Base-by-base conservation (phyloP, 2,888 invertebrate genomes). In the Dromius quadrimaculatus region DNA sequence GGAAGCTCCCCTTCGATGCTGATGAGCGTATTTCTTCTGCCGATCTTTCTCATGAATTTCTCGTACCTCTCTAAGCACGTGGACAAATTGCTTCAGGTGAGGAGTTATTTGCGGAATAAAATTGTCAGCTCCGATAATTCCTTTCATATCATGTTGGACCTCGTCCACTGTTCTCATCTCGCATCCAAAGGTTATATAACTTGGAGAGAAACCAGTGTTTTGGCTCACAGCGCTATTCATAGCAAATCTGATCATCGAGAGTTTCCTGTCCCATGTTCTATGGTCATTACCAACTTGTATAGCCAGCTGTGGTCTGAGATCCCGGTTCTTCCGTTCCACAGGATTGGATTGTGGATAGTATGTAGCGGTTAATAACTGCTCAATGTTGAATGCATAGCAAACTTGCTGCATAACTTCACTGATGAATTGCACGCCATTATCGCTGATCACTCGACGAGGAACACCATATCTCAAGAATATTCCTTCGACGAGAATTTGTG, bases 351-450 rank as follows among this genome's bases (percentile, higher is more conserved):
- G 73, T 0, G 77, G 77, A 15, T 78, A 76, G 19, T 77, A 77
- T 0, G 76, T 47, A 0, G 76, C 75, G 0, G 73, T 74, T n/a
- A 74, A 0, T 17, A 13, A 13, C 43, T 77, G 77, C 9, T 72
- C 66, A 0, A 77, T 74, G 0, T 63, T 28, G 0, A 77, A 15
- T n/a, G 71, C 72, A 11, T 54, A 74, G 0, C 54, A 45, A 28
- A 73, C n/a, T n/a, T n/a, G n/a, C n/a, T n/a, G n/a, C n/a, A n/a
- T n/a, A n/a, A n/a, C n/a, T n/a, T n/a, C n/a, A n/a, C n/a, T n/a
- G n/a, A n/a, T n/a, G n/a, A n/a, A n/a, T n/a, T 80, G 80, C 0
- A 75, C 64, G 0, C 80, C 80, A n/a, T 81, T 81, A 34, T 81
- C 80, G 6, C 76, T 77, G 2, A 78, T 74, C 0, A 81, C 8